Percentiles rank a stretch among this genome's conserved stretches.
These are phyloP conservation scores for Napeogenes sylphis DNA, from an alignment of 2,888 invertebrate genomes.

Conservation along the genomic window DNA sequence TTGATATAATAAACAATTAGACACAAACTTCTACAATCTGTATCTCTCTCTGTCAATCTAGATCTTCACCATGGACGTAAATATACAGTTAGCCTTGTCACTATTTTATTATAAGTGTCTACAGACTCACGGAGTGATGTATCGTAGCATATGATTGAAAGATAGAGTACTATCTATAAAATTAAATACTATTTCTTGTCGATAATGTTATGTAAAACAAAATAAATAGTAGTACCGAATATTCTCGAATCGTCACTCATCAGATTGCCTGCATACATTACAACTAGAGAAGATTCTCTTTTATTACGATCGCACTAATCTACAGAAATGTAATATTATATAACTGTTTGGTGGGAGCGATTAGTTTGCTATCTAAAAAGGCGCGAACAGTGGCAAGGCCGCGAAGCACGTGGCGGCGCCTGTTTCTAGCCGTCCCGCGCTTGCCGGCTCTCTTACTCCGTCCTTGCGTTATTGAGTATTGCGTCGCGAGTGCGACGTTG, in stretches of 20 bases:
- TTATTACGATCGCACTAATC: slow-evolving; percentile 1
- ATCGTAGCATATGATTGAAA: no score
- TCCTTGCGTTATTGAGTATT: slow-evolving; percentile 14
- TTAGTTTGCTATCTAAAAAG: slow-evolving; percentile 64
- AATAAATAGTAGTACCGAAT: not conserved
- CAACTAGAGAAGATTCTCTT: not conserved
- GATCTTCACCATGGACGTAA: no score
- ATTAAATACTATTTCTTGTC: no score
- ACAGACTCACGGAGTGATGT: no score
- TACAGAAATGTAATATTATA: slow-evolving; percentile 13
- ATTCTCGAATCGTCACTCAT: not conserved
- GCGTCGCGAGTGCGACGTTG: slow-evolving; percentile 56
- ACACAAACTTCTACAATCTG: no score
- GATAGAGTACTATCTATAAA: no score
- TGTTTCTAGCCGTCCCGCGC: slow-evolving; percentile 62
- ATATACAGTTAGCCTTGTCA: no score
- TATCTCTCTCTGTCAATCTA: no score
- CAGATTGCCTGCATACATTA: not conserved
- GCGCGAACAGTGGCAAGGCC: slow-evolving; percentile 74
- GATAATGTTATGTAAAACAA: not conserved
- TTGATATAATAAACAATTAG: no score
- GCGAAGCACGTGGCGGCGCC: slow-evolving; percentile 71
- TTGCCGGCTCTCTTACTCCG: slow-evolving; percentile 14
- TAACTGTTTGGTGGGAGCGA: slow-evolving; percentile 43
- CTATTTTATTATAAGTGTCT: no score